These are phyloP conservation scores for Mellivora capensis DNA, from an alignment of 2,113 vertebrate genomes.

Conservation along the genomic window DNA sequence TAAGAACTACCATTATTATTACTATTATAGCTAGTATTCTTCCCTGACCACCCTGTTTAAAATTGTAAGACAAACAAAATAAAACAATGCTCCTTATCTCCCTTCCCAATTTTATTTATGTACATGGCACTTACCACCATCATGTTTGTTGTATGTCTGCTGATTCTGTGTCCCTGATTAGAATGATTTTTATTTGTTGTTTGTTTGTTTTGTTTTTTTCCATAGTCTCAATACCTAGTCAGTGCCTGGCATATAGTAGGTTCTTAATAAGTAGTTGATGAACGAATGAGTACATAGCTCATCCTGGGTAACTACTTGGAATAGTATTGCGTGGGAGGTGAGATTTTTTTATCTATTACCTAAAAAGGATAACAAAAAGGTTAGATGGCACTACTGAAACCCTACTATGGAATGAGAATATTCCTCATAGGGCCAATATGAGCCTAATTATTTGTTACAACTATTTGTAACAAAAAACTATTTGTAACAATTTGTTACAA, in stretches of 20 bases:
- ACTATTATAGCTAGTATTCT: background rate
- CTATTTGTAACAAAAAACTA: too few species aligned
- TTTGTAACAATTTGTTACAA: too few species aligned
- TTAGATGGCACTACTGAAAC: background rate
- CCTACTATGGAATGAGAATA: background rate
- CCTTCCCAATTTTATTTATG: background rate
- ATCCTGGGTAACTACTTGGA: background rate
- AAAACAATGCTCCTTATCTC: background rate
- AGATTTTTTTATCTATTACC: background rate
- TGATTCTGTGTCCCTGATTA: background rate
- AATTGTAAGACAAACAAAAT: background rate
- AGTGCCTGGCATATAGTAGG: background rate
- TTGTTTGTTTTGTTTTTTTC: background rate
- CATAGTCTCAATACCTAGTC: background rate
- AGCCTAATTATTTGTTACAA: background rate
- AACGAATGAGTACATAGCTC: background rate
- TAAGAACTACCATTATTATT: background rate
- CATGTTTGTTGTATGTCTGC: background rate
- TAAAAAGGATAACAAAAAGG: background rate
- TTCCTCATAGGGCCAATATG: background rate
- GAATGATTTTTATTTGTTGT: background rate
- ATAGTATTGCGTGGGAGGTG: background rate
- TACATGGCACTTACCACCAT: background rate
- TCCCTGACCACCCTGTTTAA: background rate
- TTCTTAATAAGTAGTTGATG: background rate